Conservation (phyloP, 2,888 invertebrate genomes). For the Capitulum mitella region DNA sequence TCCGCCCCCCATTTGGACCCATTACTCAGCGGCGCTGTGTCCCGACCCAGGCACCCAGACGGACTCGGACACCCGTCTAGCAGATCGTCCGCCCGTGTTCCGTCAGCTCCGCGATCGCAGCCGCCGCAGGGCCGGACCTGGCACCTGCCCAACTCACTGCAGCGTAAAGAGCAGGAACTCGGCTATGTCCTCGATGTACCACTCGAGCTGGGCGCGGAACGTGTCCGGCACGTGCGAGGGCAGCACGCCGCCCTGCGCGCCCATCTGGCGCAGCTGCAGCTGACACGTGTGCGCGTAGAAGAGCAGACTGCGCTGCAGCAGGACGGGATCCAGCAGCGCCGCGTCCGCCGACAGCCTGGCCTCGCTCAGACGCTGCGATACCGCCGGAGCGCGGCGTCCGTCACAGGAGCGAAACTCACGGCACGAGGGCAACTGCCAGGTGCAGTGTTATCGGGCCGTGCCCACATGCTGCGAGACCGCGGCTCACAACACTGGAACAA, state of each 20-base stretch:
- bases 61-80: no score
- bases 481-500: no score
- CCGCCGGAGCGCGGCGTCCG: no score
- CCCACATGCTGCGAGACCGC: no score
- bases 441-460: no score
- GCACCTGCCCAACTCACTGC: conserved; percentile 59
- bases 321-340: conserved; percentile 71
- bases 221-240: conserved; percentile 57
- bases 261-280: conserved; percentile 31
- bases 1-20: no score
- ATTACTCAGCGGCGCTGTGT: no score
- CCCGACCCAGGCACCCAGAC: no score
- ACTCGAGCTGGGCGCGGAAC: conserved; percentile 90
- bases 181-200: conserved; percentile 95
- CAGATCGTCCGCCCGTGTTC: background rate
- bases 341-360: conserved; percentile 89
- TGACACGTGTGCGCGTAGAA: conserved; percentile 35
- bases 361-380: conserved; percentile 51
- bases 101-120: no score
- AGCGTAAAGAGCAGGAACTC: conserved; percentile 88
- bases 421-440: no score
- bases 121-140: no score
- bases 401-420: no score
- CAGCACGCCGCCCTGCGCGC: conserved; percentile 52
- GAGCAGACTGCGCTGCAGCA: conserved; percentile 58